Evolutionary conservation across 2,797 vertebrate species (phyloP), one percentile per base, ranked within the genome.

Genomic region (Benthosema pterotum): DNA sequence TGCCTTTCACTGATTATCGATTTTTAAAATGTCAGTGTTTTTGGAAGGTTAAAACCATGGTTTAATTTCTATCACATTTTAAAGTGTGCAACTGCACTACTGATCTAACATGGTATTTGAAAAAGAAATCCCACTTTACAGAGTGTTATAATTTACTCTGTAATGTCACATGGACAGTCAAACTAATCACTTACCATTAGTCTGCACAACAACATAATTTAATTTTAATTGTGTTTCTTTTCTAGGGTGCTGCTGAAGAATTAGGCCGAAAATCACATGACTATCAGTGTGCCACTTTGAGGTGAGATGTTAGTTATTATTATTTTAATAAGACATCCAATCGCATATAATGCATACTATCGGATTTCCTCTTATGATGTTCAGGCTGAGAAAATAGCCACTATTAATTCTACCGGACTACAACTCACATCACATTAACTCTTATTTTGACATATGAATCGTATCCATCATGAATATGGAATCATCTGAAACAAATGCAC

Each of bases 161-260:
- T 45, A 45, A n/a, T 12, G 43, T n/a, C 43, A 45, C 7, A 7
- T 32, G 1, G 28, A 32, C 28, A 32, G 8, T 32, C 28, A 32
- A 5, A n/a, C 43, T 13, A 45, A 0, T 45, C 43, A n/a, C n/a
- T n/a, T n/a, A n/a, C n/a, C n/a, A n/a, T n/a, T n/a, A n/a, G n/a
- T n/a, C n/a, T n/a, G n/a, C n/a, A n/a, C n/a, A n/a, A n/a, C n/a
- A 38, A 38, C 32, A 38, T 38, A 38, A 38, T 38, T 38, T 38
- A 38, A 38, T 38, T 4, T 48, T 54, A 11, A 3, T 25, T 25
- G 3, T 25, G 1, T 25, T 15, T 25, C 47, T 25, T 11, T 5
- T 17, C 66, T 61, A 87, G 86, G 57, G 78, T 76, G 57, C 52
- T 7, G 5, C 67, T 63, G 60, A 64, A 38, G 32, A 8, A 38